Base-by-base conservation (phyloP, 2,113 vertebrate species). In the Phyllopteryx taeniolatus region DNA sequence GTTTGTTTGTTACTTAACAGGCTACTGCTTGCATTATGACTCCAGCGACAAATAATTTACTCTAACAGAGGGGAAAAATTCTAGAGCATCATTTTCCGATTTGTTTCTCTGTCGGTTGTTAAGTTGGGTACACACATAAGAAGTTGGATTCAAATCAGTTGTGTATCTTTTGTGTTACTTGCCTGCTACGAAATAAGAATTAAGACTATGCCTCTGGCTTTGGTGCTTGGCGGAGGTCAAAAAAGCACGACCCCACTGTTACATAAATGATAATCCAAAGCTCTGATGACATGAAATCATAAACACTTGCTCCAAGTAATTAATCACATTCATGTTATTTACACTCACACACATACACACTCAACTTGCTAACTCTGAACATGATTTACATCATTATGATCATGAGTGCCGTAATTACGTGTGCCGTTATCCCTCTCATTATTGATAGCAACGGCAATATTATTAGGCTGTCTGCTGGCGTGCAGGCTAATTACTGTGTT, bases 331-430 rank as follows among this genome's bases (percentile, higher is more conserved):
- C 74, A 54, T 79, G 83, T 77, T 85, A 73, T 74, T 78, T 70
- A 86, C 72, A 73, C 67, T 72, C 73, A 70, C 75, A 54, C 72
- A 86, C 72, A 73, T 64, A 66, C 63, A 69, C 73, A 77, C 71
- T 91, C 88, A 87, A 87, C 77, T 79, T 71, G 70, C 81, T 79
- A 85, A 86, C 81, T 85, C 72, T 44, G 74, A 88, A 85, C 83
- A 83, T 89, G 84, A 92, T 91, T 91, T 87, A 91, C 82, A 86
- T 88, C 83, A 85, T 87, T 81, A 89, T 86, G 84, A 91, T 91
- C 87, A 90, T 86, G 80, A 90, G 80, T 86, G 86, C 86, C 84
- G 88, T 90, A 84, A 92, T 92, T 91, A 91, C 68, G 49, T 82
- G 84, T 70, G 47, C 82, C 42, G 81, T 91, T 91, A 89, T 91